Conservation (phyloP, 1,140 invertebrate species). For the Drosophila obscura region DNA sequence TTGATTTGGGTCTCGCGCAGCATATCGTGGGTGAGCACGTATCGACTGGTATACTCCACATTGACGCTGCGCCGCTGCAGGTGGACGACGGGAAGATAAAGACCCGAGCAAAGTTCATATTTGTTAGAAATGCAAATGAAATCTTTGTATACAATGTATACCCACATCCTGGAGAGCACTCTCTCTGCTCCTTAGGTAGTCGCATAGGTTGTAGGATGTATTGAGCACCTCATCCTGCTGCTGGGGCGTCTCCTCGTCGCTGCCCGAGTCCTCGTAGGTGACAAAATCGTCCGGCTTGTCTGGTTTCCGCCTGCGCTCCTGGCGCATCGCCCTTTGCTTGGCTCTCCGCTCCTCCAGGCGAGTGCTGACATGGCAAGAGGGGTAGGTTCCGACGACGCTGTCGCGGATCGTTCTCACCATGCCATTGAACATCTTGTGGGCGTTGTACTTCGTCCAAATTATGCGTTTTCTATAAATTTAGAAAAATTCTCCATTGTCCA, state of each 20-base stretch:
- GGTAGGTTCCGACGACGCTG: slow-evolving; percentile 86
- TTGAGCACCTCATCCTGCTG: slow-evolving; percentile 89
- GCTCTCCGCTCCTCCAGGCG: slow-evolving; percentile 90
- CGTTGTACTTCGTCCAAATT: slow-evolving; percentile 19
- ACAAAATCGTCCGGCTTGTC: slow-evolving; percentile 95
- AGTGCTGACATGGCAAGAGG: slow-evolving; percentile 88
- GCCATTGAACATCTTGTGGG: slow-evolving; percentile 75
- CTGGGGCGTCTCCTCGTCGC: slow-evolving; percentile 90
- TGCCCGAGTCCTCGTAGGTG: slow-evolving; percentile 93
- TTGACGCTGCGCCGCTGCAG: slow-evolving; percentile 87
- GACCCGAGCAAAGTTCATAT: slow-evolving; percentile 13
- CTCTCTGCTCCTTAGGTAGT: slow-evolving; percentile 91
- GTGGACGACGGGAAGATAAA: slow-evolving; percentile 10
- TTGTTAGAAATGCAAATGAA: slow-evolving; percentile 12
- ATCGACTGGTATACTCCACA: slow-evolving; percentile 91
- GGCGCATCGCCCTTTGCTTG: slow-evolving; percentile 87
- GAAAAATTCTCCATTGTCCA: slow-evolving; percentile 55
- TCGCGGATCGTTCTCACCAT: slow-evolving; percentile 84
- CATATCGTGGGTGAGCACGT: slow-evolving; percentile 94
- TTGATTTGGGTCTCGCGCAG: slow-evolving; percentile 92
- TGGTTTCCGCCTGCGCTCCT: slow-evolving; percentile 90
- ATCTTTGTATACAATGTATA: slow-evolving; percentile 10
- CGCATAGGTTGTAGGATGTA: slow-evolving; percentile 93
- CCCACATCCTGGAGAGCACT: slow-evolving; percentile 88
- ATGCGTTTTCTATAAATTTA: slow-evolving; percentile 15